phyloP scores from a whole-genome alignment of 2,113 vertebrate species.

The Microtus richardsoni region DNA sequence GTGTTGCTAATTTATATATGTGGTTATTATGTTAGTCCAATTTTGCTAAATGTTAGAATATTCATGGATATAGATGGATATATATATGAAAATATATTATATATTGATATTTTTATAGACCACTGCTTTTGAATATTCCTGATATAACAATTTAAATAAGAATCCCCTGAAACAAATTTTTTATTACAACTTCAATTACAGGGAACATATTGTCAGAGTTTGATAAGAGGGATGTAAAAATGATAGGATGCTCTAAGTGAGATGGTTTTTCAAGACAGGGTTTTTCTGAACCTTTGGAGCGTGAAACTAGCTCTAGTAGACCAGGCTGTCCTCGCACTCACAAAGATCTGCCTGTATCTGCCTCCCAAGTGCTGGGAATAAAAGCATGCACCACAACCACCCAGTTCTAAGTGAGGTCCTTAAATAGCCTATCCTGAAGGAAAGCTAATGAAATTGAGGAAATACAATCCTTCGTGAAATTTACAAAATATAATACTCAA shows the following conservation, averaged over 20 bases:
- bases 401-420: too few species aligned
- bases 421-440: too few species aligned
- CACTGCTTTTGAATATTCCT: not conserved
- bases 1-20: not conserved
- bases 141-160: not conserved
- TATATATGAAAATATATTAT: not conserved
- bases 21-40: not conserved
- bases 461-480: too few species aligned
- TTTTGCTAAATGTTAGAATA: not conserved
- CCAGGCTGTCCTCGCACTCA: too few species aligned
- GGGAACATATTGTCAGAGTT: not conserved
- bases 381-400: too few species aligned
- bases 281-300: too few species aligned
- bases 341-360: too few species aligned
- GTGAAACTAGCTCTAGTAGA: too few species aligned
- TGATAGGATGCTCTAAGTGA: not conserved
- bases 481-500: not conserved
- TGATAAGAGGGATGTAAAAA: not conserved
- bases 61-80: not conserved
- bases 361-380: too few species aligned
- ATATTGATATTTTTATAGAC: not conserved
- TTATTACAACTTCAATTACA: not conserved
- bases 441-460: not conserved
- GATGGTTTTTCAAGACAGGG: too few species aligned
- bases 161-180: not conserved